Percentiles rank a stretch among this genome's conserved stretches.
Evolutionary conservation across 1,140 invertebrate species (phyloP).

Genomic region (Anadara kagoshimensis): DNA sequence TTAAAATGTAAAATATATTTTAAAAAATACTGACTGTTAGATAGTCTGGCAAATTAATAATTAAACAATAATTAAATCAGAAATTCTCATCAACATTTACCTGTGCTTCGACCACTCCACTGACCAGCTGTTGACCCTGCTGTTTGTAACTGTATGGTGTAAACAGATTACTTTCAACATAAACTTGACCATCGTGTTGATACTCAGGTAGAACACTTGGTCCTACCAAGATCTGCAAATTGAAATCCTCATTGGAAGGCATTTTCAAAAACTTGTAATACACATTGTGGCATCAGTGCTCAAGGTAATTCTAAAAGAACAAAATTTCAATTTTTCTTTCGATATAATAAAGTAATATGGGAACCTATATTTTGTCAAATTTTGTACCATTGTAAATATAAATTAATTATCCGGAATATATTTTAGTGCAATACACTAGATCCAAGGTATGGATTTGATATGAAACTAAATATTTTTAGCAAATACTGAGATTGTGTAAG

Average conservation of each 20-base stretch:
- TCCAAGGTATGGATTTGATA: too few relatives aligned
- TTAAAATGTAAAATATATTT: neutral
- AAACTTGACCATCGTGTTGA: constrained; percentile 19
- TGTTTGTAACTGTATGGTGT: constrained; percentile 37
- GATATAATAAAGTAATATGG: too few relatives aligned
- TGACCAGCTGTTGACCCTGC: constrained; percentile 22
- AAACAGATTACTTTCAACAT: constrained; percentile 34
- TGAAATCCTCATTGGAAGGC: constrained; percentile 37
- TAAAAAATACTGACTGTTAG: neutral
- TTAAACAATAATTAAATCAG: neutral
- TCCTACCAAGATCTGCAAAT: constrained; percentile 21
- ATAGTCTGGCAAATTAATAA: neutral
- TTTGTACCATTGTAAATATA: too few relatives aligned
- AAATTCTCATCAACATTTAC: constrained; percentile 8
- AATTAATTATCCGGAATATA: too few relatives aligned
- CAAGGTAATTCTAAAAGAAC: too few relatives aligned
- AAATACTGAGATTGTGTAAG: too few relatives aligned
- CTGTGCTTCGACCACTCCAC: constrained; percentile 33
- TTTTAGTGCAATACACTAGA: too few relatives aligned
- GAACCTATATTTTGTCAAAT: too few relatives aligned
- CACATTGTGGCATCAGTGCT: too few relatives aligned
- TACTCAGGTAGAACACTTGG: constrained; percentile 34
- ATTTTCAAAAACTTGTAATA: too few relatives aligned
- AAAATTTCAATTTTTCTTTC: too few relatives aligned
- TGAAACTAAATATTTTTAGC: too few relatives aligned